Evolutionary conservation across 2,113 vertebrate species (phyloP).

Genomic region (Grus americana): DNA sequence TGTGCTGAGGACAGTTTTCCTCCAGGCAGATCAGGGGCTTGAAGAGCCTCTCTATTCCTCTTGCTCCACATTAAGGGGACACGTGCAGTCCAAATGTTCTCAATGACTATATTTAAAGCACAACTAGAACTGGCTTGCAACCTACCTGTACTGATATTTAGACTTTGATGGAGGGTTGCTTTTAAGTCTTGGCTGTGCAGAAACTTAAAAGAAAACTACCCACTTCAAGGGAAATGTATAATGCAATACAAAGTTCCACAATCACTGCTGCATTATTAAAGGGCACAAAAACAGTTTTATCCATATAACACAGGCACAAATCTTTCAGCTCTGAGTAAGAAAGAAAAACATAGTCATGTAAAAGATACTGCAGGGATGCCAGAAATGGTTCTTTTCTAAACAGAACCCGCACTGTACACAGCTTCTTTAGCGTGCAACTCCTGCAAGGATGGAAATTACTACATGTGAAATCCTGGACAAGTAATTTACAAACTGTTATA

Average conservation of each 20-base stretch:
- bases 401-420: accelerated
- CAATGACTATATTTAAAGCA: background rate
- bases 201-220: background rate
- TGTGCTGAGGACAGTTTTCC: background rate
- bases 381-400: background rate
- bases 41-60: background rate
- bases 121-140: background rate
- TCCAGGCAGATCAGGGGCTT: background rate
- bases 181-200: background rate
- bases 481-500: background rate
- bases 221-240: background rate
- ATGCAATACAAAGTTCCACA: background rate
- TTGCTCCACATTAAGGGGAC: background rate
- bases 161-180: background rate
- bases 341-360: background rate
- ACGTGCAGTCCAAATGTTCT: background rate
- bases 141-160: background rate
- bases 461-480: background rate
- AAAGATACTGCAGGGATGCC: background rate
- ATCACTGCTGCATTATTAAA: background rate
- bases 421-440: background rate
- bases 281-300: background rate
- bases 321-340: background rate
- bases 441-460: background rate
- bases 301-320: background rate